Base-by-base conservation (phyloP, 2,113 vertebrate genomes). In the Gobius niger region DNA sequence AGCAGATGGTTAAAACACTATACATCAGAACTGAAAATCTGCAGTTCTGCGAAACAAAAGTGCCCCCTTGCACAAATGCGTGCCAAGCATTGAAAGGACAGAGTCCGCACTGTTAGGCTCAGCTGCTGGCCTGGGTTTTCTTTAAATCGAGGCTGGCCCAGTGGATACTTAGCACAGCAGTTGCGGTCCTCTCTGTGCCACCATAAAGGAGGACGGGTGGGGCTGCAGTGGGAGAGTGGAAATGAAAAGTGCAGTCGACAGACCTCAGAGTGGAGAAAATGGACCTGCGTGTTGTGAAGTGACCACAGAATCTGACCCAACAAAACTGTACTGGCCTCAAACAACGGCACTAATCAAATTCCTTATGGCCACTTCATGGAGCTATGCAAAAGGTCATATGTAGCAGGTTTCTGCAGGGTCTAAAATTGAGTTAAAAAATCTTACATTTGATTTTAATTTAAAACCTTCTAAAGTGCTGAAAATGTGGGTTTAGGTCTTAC, bases 201-300 rank as follows among this genome's bases (percentile, higher is more conserved):
- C 84, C 83, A 90, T 80, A 88, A 88, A 89, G 75, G 63, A 82
- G 83, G 40, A 81, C 87, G 87, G 90, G 90, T 88, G 85, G 88
- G 82, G 80, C 82, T 68, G 67, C 77, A 79, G 71, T 12, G 68
- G 75, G 68, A 50, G 70, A 75, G 82, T 82, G 66, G 76, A 85
- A 86, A 70, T 70, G 72, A 85, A 85, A 78, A 80, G 78, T 72
- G 78, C 67, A 77, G 83, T 86, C 50, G 69, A 60, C 82, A 87
- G 90, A 84, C 88, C 81, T 84, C 80, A 85, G 72, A 68, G 57
- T 75, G 84, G 76, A 83, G 70, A 84, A 88, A 89, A 83, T 81
- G 68, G 75, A 78, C 77, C 76, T 54, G 76, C 71, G 81, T 73
- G 54, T 75, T 65, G 84, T 84, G 72, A 73, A 78, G 81, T 67